phyloP scores from a whole-genome alignment of 2,113 vertebrate genomes.

The Albula goreensis region DNA sequence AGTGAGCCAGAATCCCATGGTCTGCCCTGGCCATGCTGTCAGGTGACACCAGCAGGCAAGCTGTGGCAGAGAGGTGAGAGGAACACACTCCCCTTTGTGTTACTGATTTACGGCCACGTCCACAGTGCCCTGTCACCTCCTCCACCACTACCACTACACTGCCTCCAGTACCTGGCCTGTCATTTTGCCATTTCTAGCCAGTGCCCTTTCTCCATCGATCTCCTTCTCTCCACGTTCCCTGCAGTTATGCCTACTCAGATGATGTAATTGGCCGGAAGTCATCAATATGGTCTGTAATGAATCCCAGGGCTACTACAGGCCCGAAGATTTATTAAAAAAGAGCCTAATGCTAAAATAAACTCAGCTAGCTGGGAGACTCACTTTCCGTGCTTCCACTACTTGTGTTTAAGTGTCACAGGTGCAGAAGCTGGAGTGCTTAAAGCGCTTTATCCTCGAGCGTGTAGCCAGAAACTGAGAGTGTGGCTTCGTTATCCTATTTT shows the following conservation, averaged over 20 bases:
- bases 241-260: too few species aligned
- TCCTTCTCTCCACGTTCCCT: too few species aligned
- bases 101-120: background rate
- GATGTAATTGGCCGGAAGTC: background rate
- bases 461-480: background rate
- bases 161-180: background rate
- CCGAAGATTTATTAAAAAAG: background rate
- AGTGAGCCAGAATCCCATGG: too few species aligned
- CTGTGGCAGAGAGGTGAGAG: background rate
- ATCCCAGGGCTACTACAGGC: background rate
- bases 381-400: background rate
- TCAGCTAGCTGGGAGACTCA: background rate
- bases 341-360: background rate
- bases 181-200: background rate
- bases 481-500: background rate
- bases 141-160: background rate
- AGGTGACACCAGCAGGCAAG: background rate
- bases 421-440: background rate
- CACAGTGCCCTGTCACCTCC: background rate
- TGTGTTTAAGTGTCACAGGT: background rate
- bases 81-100: background rate
- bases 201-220: background rate
- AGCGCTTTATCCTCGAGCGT: background rate
- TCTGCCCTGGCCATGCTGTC: background rate
- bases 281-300: background rate